Base-by-base conservation (phyloP, 2,888 invertebrate genomes). In the Alcis repandata region DNA sequence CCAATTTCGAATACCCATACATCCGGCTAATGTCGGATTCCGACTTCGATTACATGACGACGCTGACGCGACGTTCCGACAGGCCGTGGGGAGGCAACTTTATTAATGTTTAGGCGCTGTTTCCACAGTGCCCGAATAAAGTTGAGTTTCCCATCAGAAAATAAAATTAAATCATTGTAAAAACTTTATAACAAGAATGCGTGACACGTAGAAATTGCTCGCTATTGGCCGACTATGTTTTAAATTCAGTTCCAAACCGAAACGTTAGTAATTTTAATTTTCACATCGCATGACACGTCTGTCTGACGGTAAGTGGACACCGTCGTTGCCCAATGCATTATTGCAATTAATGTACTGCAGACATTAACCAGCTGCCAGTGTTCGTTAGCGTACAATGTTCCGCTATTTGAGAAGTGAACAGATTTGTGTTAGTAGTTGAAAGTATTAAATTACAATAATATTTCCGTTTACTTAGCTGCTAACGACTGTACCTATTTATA, bases 1-100 rank as follows among this genome's bases (percentile, higher is more conserved):
- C 91, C 90, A 89, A 89, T 90, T 91, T 86, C 86, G 86, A 89
- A 90, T 90, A 86, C 85, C 86, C 88, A 88, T 87, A 88, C 83
- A 85, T 90, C 86, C 83, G 80, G 83, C 87, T 87, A 86, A 87
- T 87, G 86, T 85, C 84, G 82, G 85, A 86, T 82, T 85, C 81
- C 82, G 80, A 82, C 79, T 86, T 88, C 84, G 82, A 90, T 89
- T 87, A 85, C 82, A 86, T 86, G 85, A 80, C 77, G 74, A 72
- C 71, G 73, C 72, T 67, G 65, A 71, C 69, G 69, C 63, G 69
- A 69, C 75, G 67, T 59, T 68, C 66, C 68, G 61, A 56, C 63
- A 36, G 46, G 40, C 58, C 17, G 58, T 43, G 22, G 19, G 51
- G 52, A 58, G 57, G 43, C 62, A 51, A 57, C 56, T 46, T 49